Evolutionary conservation across 2,888 invertebrate genomes (phyloP).

Genomic region (Heliconius charithonia): DNA sequence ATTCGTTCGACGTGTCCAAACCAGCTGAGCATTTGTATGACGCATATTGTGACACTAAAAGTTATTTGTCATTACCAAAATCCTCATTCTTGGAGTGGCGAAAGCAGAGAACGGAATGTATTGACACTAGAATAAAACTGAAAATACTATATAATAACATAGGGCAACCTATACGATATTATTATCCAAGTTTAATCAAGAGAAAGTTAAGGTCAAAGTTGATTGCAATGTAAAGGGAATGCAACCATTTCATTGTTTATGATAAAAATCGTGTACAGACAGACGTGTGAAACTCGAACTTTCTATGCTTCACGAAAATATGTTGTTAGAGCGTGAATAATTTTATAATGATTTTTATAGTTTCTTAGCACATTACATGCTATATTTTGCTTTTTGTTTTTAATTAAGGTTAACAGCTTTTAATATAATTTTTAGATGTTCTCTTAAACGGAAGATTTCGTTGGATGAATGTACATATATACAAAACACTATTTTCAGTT

Average conservation of each 20-base stretch:
- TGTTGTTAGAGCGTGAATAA: slow-evolving; percentile 29
- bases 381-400: slow-evolving; percentile 12
- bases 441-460: neutral
- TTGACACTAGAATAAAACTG: too few relatives aligned
- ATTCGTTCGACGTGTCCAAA: too few relatives aligned
- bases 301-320: slow-evolving; percentile 34
- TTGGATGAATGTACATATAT: too few relatives aligned
- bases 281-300: slow-evolving; percentile 39
- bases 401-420: slow-evolving; percentile 8
- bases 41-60: too few relatives aligned
- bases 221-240: neutral
- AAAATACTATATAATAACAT: too few relatives aligned
- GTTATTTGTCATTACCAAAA: too few relatives aligned
- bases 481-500: too few relatives aligned
- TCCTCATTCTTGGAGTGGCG: too few relatives aligned
- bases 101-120: too few relatives aligned
- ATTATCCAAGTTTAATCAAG: neutral
- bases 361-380: slow-evolving; percentile 9
- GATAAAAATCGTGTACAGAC: slow-evolving; percentile 36
- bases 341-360: slow-evolving; percentile 29
- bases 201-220: slow-evolving; percentile 21
- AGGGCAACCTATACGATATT: neutral
- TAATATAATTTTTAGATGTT: neutral
- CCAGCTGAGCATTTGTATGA: too few relatives aligned
- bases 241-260: slow-evolving; percentile 42